Conservation (phyloP, 2,888 invertebrate species). For the Xestia xanthographa region DNA sequence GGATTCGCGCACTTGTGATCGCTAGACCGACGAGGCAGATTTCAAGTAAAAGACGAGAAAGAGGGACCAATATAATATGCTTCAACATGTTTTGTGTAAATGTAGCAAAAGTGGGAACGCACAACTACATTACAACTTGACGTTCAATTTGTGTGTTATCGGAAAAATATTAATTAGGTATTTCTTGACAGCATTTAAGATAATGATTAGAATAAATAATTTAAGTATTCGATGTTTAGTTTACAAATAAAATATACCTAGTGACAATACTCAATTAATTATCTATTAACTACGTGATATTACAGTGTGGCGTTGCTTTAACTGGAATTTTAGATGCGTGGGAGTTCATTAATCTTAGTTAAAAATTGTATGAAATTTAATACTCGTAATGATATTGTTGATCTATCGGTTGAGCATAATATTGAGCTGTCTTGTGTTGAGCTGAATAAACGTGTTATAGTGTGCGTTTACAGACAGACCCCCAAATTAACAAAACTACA, state of each 20-base stretch:
- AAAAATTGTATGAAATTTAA: background rate
- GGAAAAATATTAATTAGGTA: background rate
- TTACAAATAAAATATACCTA: background rate
- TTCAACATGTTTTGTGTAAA: background rate
- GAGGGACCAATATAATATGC: background rate
- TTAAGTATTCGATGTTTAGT: background rate
- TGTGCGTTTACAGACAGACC: no score
- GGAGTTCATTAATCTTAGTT: background rate
- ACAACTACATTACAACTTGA: background rate
- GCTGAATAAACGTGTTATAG: no score
- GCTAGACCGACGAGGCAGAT: background rate
- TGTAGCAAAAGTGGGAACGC: background rate
- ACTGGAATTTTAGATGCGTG: background rate
- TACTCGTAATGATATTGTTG: no score
- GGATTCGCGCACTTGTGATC: background rate
- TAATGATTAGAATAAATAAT: background rate
- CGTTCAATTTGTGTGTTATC: background rate
- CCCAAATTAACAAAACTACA: no score
- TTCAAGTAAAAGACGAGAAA: background rate
- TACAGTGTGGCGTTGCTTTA: background rate
- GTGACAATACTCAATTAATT: constrained; percentile 9
- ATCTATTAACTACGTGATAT: background rate
- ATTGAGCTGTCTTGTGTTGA: no score
- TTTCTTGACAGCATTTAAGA: background rate
- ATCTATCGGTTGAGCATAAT: no score